Evolutionary conservation across 2,888 invertebrate genomes (phyloP).

Genomic region (Drosophila nigricruria): DNA sequence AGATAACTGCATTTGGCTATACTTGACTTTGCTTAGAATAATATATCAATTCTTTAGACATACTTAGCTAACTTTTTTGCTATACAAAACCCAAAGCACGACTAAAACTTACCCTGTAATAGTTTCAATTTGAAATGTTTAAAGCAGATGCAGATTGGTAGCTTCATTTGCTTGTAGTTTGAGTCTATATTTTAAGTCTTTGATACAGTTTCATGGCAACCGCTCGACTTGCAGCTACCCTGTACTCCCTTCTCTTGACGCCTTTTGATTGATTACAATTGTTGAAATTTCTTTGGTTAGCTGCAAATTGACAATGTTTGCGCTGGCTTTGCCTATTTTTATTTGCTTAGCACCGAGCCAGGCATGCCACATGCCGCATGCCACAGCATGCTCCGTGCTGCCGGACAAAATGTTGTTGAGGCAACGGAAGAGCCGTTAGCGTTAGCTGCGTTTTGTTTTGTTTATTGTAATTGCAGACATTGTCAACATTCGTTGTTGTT

Average conservation of each 20-base stretch:
- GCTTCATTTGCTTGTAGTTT: background rate
- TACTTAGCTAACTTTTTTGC: rapidly evolving
- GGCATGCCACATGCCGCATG: background rate
- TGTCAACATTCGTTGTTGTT: constrained; percentile 50
- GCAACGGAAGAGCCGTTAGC: constrained; percentile 55
- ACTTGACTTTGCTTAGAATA: too few relatives aligned
- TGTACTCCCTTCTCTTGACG: background rate
- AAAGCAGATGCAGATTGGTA: background rate
- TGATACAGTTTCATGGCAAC: background rate
- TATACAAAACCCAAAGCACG: background rate
- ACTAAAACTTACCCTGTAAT: background rate
- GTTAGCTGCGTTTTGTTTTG: constrained; percentile 75
- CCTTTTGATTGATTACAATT: constrained; percentile 35
- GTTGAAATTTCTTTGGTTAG: constrained; percentile 17
- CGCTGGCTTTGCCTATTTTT: constrained; percentile 10
- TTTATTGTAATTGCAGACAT: constrained; percentile 74
- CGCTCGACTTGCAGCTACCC: constrained; percentile 8
- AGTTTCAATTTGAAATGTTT: background rate
- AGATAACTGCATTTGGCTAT: background rate
- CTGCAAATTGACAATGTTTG: constrained; percentile 30
- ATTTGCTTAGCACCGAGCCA: background rate
- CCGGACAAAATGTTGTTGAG: constrained; percentile 9
- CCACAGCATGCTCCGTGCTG: background rate
- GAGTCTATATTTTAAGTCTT: background rate
- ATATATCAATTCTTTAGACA: too few relatives aligned